Conservation (phyloP, 2,113 vertebrate genomes). For the Oxyura jamaicensis region DNA sequence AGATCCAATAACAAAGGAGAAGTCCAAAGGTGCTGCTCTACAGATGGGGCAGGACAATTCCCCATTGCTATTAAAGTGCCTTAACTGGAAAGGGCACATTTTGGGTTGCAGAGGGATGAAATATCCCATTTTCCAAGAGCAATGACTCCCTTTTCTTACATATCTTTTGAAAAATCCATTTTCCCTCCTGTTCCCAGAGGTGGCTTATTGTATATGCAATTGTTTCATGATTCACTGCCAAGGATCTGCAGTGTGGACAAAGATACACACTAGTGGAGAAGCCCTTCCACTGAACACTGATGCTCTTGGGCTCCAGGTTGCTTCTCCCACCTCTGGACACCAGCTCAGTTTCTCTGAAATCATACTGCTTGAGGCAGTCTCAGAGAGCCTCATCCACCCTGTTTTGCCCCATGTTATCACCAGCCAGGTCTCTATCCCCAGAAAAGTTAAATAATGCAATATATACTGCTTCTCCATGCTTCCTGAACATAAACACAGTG, state of each 20-base stretch:
- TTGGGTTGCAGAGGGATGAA: slow-evolving; percentile 17
- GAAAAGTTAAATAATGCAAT: background rate
- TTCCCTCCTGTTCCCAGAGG: background rate
- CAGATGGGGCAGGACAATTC: slow-evolving; percentile 47
- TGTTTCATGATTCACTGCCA: background rate
- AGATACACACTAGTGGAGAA: background rate
- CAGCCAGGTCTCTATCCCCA: background rate
- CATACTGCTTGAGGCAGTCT: background rate
- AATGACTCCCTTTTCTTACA: background rate
- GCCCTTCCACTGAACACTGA: background rate
- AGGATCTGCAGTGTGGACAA: background rate
- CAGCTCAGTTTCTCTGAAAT: background rate
- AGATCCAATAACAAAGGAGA: slow-evolving; percentile 55
- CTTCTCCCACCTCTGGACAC: background rate
- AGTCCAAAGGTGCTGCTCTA: slow-evolving; percentile 43
- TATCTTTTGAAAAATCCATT: background rate
- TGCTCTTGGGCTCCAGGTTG: rapidly evolving
- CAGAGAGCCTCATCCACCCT: background rate
- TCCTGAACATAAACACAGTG: background rate
- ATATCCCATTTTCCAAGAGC: slow-evolving; percentile 3
- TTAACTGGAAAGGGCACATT: slow-evolving; percentile 3
- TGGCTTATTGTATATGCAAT: background rate
- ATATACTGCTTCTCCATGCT: background rate
- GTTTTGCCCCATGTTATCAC: background rate
- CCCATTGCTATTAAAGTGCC: slow-evolving; percentile 56